Percentiles rank a stretch among this genome's conserved stretches.
Conservation (phyloP, 2,113 vertebrate genomes). For the Phodopus roborovskii region DNA sequence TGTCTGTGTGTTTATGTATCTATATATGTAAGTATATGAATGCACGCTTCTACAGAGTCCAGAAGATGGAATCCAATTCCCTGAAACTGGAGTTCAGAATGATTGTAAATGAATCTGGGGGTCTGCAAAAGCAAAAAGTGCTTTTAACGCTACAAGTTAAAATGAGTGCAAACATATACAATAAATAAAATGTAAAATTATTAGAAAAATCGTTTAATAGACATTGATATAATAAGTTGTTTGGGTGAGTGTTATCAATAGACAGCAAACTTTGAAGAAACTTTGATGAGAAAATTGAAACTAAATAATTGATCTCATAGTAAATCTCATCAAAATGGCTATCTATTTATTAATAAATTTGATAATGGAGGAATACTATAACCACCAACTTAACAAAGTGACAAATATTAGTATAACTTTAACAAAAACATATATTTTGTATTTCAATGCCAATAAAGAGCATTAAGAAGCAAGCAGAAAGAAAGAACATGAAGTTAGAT, state of each 20-base stretch:
- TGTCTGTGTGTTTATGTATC: background rate
- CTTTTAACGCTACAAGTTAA: background rate
- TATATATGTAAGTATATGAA: background rate
- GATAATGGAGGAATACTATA: background rate
- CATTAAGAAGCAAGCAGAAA: background rate
- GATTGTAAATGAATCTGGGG: background rate
- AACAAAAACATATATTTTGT: background rate
- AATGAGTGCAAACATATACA: background rate
- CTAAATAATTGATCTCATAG: background rate
- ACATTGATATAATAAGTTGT: background rate
- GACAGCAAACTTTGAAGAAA: background rate
- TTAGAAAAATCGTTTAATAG: background rate
- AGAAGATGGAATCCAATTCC: background rate
- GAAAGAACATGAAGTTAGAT: background rate
- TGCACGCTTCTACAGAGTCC: background rate
- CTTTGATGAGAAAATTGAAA: background rate
- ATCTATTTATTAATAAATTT: slow-evolving; percentile 15
- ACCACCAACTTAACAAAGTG: background rate
- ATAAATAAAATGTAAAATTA: background rate
- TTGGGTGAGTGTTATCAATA: background rate
- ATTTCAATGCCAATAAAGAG: background rate
- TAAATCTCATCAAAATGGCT: background rate
- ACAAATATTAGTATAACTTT: background rate
- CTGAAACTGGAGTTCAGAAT: background rate
- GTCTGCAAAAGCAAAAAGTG: background rate